Conservation (phyloP, 2,113 vertebrate genomes). For the Ammodytes dubius region DNA sequence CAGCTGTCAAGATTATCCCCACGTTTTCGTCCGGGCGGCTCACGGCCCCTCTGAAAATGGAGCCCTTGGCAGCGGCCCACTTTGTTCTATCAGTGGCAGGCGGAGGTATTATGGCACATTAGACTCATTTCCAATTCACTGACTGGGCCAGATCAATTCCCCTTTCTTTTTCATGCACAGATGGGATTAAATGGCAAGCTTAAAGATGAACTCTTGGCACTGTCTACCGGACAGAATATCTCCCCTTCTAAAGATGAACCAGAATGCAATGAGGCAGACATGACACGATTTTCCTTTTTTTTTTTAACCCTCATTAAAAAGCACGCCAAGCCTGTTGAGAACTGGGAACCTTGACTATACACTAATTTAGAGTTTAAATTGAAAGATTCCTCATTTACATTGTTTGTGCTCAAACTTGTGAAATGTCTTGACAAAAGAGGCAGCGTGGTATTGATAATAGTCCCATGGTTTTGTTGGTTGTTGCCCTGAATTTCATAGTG, state of each 20-base stretch:
- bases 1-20: slow-evolving; percentile 63
- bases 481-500: slow-evolving; percentile 27
- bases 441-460: slow-evolving; percentile 8
- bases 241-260: slow-evolving; percentile 56
- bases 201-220: slow-evolving; percentile 71
- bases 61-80: slow-evolving; percentile 67
- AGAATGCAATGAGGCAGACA: slow-evolving; percentile 53
- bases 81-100: slow-evolving; percentile 64
- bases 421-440: slow-evolving; percentile 2
- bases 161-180: slow-evolving; percentile 64
- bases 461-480: neutral
- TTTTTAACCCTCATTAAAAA: slow-evolving; percentile 15
- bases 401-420: slow-evolving; percentile 8
- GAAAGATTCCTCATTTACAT: slow-evolving; percentile 3
- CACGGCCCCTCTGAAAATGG: slow-evolving; percentile 64
- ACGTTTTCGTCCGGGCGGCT: slow-evolving; percentile 40
- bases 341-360: neutral
- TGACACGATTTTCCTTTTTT: slow-evolving; percentile 42
- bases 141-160: slow-evolving; percentile 62
- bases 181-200: slow-evolving; percentile 78
- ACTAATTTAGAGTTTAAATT: slow-evolving; percentile 2
- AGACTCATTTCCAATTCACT: slow-evolving; percentile 77
- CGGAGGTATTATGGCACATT: slow-evolving; percentile 66
- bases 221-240: slow-evolving; percentile 46
- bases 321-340: neutral